These are phyloP conservation scores for Trachelus troglodyta DNA, from an alignment of 2,888 invertebrate genomes.

Conservation along the genomic window DNA sequence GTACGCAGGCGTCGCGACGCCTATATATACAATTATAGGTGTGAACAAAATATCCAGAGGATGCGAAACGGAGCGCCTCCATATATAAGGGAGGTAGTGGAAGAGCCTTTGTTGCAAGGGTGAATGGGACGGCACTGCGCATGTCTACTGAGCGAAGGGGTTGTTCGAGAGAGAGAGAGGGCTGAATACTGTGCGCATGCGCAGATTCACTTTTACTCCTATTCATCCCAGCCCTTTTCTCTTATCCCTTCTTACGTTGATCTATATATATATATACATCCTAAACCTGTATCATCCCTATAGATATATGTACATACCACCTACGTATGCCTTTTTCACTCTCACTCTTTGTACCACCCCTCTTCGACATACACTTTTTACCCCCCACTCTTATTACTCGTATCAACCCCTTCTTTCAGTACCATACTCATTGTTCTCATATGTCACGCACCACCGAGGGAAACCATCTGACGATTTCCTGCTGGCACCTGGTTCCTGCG, in stretches of 20 bases:
- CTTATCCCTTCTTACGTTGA: slow-evolving; percentile 12
- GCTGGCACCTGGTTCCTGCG: slow-evolving; percentile 54
- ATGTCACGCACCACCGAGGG: slow-evolving; percentile 58
- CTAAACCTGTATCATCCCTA: slow-evolving; percentile 1
- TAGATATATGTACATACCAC: neutral
- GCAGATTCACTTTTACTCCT: slow-evolving; percentile 51
- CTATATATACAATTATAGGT: slow-evolving; percentile 60
- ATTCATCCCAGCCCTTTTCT: slow-evolving; percentile 32
- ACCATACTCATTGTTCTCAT: slow-evolving; percentile 55
- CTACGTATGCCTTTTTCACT: slow-evolving; percentile 19
- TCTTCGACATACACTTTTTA: neutral
- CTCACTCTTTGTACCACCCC: slow-evolving; percentile 17
- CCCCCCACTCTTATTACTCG: slow-evolving; percentile 7
- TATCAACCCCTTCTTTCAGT: slow-evolving; percentile 33
- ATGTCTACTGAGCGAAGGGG: slow-evolving; percentile 26
- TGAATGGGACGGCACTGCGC: slow-evolving; percentile 21
- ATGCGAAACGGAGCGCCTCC: slow-evolving; percentile 27
- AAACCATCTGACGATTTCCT: slow-evolving; percentile 58
- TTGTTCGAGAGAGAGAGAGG: slow-evolving; percentile 14
- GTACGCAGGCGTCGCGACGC: slow-evolving; percentile 55
- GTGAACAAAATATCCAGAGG: slow-evolving; percentile 55
- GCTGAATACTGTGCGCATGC: slow-evolving; percentile 46
- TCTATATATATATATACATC: slow-evolving; percentile 14
- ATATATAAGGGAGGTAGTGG: slow-evolving; percentile 33
- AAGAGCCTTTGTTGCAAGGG: slow-evolving; percentile 6